Base-by-base conservation (phyloP, 2,888 invertebrate genomes). In the Cinara cedri region DNA sequence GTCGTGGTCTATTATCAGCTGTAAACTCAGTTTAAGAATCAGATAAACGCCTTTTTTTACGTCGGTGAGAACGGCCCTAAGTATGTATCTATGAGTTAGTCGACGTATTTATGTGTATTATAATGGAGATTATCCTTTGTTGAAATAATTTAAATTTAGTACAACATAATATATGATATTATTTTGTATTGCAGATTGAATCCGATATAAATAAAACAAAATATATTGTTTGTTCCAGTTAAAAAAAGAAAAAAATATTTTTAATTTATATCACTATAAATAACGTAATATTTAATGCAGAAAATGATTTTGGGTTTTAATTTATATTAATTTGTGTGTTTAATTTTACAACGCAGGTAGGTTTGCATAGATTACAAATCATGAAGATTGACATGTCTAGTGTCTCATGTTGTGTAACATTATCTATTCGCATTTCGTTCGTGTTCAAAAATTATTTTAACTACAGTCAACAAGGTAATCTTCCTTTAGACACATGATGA, bases 321-420 rank as follows among this genome's bases (percentile, higher is more conserved):
- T 34, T 34, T 34, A 34, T 34, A 34, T 4, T 34, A 6, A 24
- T 66, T 44, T 66, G 65, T 44, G 9, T 46, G 66, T 46, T 46
- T 24, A 49, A 6, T 34, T 34, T 34, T 34, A 34, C 3, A 34
- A 34, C 6, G 34, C 6, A 34, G 6, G 34, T 34, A 11, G 24
- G 24, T 60, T 60, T 60, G 24, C 16, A 46, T 66, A 34, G 26
- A 51, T n/a, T 68, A 68, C 26, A 13, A 54, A 54, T 34, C 19
- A 13, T 19, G 54, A 70, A 34, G 44, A 54, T 19, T 51, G 68
- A n/a, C 26, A 51, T 21, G 70, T 13, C 16, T 11, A 34, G 34
- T 54, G 19, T 26, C 24, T 70, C 14, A 70, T 70, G 13, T 54
- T 19, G 34, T 34, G 34, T 34, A 13, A 9, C 19, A 42, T 42